Conservation (phyloP, 2,797 vertebrate species). For the Sandelia bainsii region DNA sequence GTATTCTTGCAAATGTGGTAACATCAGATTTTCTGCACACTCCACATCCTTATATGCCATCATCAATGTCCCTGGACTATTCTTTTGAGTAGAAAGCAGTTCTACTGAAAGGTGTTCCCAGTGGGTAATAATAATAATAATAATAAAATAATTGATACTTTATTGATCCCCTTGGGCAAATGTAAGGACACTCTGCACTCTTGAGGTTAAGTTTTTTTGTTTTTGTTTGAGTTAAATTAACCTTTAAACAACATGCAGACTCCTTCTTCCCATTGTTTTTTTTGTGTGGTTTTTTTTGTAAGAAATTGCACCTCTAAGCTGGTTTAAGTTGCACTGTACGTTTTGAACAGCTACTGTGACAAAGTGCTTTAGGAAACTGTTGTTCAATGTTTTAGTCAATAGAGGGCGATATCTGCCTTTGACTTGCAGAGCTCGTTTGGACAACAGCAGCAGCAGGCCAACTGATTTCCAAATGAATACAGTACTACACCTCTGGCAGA, state of each 20-base stretch:
- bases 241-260: neutral
- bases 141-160: too few species aligned
- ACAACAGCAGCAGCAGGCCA: conserved; percentile 6
- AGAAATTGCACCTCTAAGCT: neutral
- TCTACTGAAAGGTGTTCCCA: too few species aligned
- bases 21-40: neutral
- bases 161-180: too few species aligned
- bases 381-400: conserved; percentile 44
- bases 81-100: too few species aligned
- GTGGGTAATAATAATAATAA: too few species aligned
- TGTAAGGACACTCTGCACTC: too few species aligned
- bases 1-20: neutral
- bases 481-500: conserved; percentile 47
- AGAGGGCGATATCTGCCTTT: conserved; percentile 68
- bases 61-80: neutral
- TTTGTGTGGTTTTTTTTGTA: too few species aligned
- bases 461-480: conserved; percentile 55
- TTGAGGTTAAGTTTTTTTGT: too few species aligned
- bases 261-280: neutral
- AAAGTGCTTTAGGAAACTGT: neutral
- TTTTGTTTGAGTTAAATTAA: too few species aligned
- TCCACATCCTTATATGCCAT: too few species aligned
- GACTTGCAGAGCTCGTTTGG: neutral
- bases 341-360: neutral
- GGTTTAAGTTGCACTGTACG: conserved; percentile 39